These are phyloP conservation scores for Noctua pronuba DNA, from an alignment of 2,888 invertebrate species.

Conservation along the genomic window DNA sequence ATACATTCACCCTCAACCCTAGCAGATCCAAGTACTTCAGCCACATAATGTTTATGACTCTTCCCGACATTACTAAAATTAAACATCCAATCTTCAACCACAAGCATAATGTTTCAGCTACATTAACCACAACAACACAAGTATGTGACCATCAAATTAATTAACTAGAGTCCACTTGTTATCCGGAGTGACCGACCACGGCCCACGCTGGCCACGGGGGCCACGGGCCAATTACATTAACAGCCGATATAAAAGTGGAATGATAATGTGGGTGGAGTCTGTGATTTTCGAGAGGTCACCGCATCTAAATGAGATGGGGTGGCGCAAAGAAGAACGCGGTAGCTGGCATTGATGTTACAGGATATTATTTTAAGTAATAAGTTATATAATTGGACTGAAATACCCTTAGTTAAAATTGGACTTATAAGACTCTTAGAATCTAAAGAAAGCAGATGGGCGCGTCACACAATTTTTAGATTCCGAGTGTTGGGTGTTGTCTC, in stretches of 20 bases:
- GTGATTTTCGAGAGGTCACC: constrained; percentile 83
- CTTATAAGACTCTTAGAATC: not conserved
- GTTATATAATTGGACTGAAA: too few relatives aligned
- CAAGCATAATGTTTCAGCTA: constrained; percentile 50
- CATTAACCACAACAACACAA: constrained; percentile 61
- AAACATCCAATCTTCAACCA: constrained; percentile 29
- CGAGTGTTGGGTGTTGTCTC: not conserved
- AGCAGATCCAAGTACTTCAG: not conserved
- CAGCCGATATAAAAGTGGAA: constrained; percentile 79
- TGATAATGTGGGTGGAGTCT: constrained; percentile 79
- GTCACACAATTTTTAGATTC: not conserved
- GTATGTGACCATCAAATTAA: constrained; percentile 63
- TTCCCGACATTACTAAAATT: constrained; percentile 46
- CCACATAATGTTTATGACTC: constrained; percentile 5
- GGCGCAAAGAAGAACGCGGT: constrained; percentile 46
- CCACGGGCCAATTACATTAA: constrained; percentile 82
- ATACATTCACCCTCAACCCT: not conserved
- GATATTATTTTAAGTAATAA: constrained; percentile 26
- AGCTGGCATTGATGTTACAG: constrained; percentile 40
- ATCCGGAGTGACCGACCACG: constrained; percentile 41
- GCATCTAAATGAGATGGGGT: constrained; percentile 82
- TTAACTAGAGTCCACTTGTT: constrained; percentile 61
- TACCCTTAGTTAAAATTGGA: too few relatives aligned
- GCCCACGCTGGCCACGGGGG: constrained; percentile 63
- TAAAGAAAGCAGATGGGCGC: not conserved